A percentile compares a stretch with the other conserved stretches of the same genome.
These are phyloP conservation scores for Lordiphosa andalusiaca DNA, from an alignment of 2,888 invertebrate genomes.

Conservation along the genomic window DNA sequence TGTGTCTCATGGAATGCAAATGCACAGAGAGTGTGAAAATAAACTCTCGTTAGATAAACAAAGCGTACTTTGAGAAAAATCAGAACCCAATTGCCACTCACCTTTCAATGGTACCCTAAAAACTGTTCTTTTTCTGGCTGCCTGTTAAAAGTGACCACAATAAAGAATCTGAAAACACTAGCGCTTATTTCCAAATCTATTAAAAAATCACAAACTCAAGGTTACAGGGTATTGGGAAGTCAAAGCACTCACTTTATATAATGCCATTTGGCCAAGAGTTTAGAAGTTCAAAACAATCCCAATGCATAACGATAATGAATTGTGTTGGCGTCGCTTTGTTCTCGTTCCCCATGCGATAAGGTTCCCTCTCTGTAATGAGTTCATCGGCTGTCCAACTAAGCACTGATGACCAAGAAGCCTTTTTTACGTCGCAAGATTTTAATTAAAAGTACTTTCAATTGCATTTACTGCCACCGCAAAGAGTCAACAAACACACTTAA, in stretches of 20 bases:
- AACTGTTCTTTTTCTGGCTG: too few species aligned
- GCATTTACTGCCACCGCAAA: constrained; percentile 26
- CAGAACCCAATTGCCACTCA: too few species aligned
- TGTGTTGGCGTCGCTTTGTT: constrained; percentile 10
- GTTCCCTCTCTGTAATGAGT: constrained; percentile 29
- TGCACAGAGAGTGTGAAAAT: too few species aligned
- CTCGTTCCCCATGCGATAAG: constrained; percentile 33
- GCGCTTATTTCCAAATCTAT: too few species aligned
- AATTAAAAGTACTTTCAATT: constrained; percentile 17
- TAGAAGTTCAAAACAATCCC: constrained; percentile 1
- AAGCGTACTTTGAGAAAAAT: too few species aligned
- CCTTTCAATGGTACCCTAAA: too few species aligned
- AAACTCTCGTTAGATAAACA: too few species aligned
- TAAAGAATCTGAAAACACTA: too few species aligned
- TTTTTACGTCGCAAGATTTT: not conserved
- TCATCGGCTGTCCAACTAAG: constrained; percentile 34
- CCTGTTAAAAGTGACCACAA: too few species aligned
- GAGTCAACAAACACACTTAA: constrained; percentile 41
- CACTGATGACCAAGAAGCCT: not conserved
- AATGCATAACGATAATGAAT: constrained; percentile 4
- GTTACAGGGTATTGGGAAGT: too few species aligned
- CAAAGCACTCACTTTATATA: not conserved
- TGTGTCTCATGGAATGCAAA: too few species aligned
- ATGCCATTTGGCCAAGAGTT: not conserved
- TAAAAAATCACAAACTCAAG: too few species aligned